A percentile compares a stretch with the other conserved stretches of the same genome.
These are phyloP conservation scores for Ryuthela nishihirai DNA, from an alignment of 2,888 invertebrate genomes.

Conservation along the genomic window DNA sequence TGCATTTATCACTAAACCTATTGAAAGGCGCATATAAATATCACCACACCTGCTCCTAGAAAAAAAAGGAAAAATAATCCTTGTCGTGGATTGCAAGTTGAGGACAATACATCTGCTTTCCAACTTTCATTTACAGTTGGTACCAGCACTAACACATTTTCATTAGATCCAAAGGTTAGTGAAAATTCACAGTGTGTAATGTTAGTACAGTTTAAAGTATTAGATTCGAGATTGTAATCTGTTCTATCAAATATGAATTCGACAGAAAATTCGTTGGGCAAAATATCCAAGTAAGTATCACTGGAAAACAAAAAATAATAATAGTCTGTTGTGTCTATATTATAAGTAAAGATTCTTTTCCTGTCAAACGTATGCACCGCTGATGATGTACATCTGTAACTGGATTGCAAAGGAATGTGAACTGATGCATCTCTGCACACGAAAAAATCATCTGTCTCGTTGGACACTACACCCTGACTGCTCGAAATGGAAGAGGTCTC, in stretches of 20 bases:
- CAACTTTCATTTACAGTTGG: slow-evolving; percentile 8
- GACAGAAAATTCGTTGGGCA: slow-evolving; percentile 62
- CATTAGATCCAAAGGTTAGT: slow-evolving; percentile 64
- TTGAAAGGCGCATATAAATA: slow-evolving; percentile 32
- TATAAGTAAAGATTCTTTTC: slow-evolving; percentile 48
- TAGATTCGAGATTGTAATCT: slow-evolving; percentile 63
- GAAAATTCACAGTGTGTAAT: slow-evolving; percentile 63
- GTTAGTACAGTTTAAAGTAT: slow-evolving; percentile 62
- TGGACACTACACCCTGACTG: slow-evolving; percentile 31
- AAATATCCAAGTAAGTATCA: slow-evolving; percentile 65
- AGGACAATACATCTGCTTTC: slow-evolving; percentile 1
- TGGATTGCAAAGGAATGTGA: slow-evolving; percentile 8
- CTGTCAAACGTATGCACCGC: slow-evolving; percentile 18
- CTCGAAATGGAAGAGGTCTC: slow-evolving; percentile 35
- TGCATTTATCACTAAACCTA: too few species aligned
- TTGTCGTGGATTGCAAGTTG: slow-evolving; percentile 19
- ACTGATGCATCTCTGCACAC: slow-evolving; percentile 15
- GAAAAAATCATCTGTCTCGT: slow-evolving; percentile 21
- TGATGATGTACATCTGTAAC: slow-evolving; percentile 9
- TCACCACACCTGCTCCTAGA: slow-evolving; percentile 5
- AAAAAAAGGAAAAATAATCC: slow-evolving; percentile 23
- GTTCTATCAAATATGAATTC: slow-evolving; percentile 67
- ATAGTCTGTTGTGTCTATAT: slow-evolving; percentile 70
- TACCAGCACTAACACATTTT: slow-evolving; percentile 58
- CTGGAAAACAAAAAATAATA: slow-evolving; percentile 80